These are phyloP conservation scores for Umimayanthus chanpuru DNA, from an alignment of 92 coral and sea anemone species.

Conservation along the genomic window DNA sequence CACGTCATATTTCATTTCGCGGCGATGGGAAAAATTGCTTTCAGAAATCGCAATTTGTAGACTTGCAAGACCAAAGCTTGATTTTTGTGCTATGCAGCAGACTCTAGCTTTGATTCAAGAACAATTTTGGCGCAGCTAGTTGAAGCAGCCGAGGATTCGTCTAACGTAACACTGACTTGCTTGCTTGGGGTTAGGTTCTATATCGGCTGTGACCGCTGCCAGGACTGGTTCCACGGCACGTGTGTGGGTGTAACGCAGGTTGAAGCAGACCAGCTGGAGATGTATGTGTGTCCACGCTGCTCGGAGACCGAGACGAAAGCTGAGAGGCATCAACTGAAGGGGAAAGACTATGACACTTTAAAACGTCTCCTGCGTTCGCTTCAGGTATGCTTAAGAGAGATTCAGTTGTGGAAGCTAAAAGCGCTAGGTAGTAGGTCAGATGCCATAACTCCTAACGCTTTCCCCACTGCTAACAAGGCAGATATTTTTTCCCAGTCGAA, in stretches of 20 bases:
- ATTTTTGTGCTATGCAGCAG: too few relatives aligned
- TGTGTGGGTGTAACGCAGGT: conserved; percentile 87
- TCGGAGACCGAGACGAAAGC: conserved; percentile 73
- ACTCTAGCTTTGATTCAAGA: too few relatives aligned
- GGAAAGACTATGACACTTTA: conserved; percentile 84
- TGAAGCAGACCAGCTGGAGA: conserved; percentile 84
- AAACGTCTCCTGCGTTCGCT: conserved; percentile 92
- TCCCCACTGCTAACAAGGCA: too few relatives aligned
- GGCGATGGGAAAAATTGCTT: too few relatives aligned
- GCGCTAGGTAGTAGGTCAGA: neutral
- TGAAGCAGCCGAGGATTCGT: too few relatives aligned
- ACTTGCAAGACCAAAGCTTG: too few relatives aligned
- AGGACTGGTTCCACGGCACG: conserved; percentile 97
- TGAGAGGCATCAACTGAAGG: conserved; percentile 77
- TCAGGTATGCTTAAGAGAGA: conserved; percentile 58
- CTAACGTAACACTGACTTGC: neutral
- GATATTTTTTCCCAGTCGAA: too few relatives aligned
- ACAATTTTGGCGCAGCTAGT: too few relatives aligned
- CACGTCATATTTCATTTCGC: too few relatives aligned
- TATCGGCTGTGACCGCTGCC: conserved; percentile 95
- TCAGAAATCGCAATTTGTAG: too few relatives aligned
- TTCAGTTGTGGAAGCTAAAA: neutral
- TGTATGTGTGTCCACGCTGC: conserved; percentile 91
- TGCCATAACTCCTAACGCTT: neutral
- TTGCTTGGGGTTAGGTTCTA: conserved; percentile 72